Conservation (phyloP, 2,888 invertebrate genomes). For the Lomographa bimaculata region DNA sequence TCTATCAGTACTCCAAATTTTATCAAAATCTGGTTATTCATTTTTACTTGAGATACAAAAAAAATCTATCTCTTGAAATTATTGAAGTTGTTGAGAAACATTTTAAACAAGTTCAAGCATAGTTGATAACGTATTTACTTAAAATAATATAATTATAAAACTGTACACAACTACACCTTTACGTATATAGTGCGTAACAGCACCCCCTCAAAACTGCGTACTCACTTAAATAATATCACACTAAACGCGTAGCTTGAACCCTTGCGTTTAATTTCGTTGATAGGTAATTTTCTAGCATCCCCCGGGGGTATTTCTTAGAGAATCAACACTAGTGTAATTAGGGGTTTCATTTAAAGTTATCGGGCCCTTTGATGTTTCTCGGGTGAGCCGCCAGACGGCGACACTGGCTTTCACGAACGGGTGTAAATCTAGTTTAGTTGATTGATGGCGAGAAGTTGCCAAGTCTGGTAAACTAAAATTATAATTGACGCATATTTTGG, state of each 20-base stretch:
- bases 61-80: too few species aligned
- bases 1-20: too few species aligned
- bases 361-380: conserved; percentile 60
- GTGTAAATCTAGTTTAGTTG: conserved; percentile 41
- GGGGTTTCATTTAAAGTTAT: conserved; percentile 75
- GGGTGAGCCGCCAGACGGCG: conserved; percentile 22
- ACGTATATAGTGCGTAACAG: too few species aligned
- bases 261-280: conserved; percentile 69
- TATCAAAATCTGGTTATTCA: too few species aligned
- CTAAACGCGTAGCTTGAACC: conserved; percentile 40
- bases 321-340: conserved; percentile 80
- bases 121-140: too few species aligned
- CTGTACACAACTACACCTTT: too few species aligned
- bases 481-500: too few species aligned
- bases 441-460: conserved; percentile 45
- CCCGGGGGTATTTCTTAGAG: conserved; percentile 64
- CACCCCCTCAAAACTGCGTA: too few species aligned
- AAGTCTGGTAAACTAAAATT: conserved; percentile 8
- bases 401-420: conserved; percentile 23
- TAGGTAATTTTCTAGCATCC: conserved; percentile 67
- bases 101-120: too few species aligned
- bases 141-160: too few species aligned
- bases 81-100: too few species aligned
- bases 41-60: too few species aligned
- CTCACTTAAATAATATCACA: conserved; percentile 27